A percentile compares a stretch with the other conserved stretches of the same genome.
Evolutionary conservation across 1,140 invertebrate genomes (phyloP).

Genomic region (Drosophila mojavensis): DNA sequence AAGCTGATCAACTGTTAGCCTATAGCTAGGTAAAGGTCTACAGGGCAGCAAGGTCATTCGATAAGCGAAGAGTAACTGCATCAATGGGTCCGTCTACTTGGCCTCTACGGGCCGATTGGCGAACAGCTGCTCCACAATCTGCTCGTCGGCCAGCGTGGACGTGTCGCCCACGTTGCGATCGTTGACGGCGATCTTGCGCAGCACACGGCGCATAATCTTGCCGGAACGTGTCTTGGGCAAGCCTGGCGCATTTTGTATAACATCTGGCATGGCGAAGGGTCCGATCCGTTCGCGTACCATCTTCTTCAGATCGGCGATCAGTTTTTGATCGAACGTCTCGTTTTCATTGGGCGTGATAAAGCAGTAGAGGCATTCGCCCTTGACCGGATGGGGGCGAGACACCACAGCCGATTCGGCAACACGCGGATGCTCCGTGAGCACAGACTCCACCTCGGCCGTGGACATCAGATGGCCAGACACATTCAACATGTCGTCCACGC

Average conservation of each 20-base stretch:
- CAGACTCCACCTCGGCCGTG: slow-evolving; percentile 97
- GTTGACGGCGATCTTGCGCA: slow-evolving; percentile 96
- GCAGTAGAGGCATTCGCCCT: slow-evolving; percentile 98
- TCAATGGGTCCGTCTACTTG: slow-evolving; percentile 62
- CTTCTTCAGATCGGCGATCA: slow-evolving; percentile 91
- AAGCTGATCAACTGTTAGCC: slow-evolving; percentile 1
- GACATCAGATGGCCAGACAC: slow-evolving; percentile 98
- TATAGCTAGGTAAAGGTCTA: slow-evolving; percentile 45
- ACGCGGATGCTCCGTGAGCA: slow-evolving; percentile 91
- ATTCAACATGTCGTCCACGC: slow-evolving; percentile 99
- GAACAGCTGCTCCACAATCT: slow-evolving; percentile 92
- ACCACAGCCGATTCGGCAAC: slow-evolving; percentile 98
- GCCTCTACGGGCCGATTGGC: slow-evolving; percentile 87
- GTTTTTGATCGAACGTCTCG: slow-evolving; percentile 87
- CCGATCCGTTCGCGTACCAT: slow-evolving; percentile 96
- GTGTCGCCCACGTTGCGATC: slow-evolving; percentile 96
- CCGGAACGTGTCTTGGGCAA: slow-evolving; percentile 98
- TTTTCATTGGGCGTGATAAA: slow-evolving; percentile 95
- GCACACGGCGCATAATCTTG: slow-evolving; percentile 98
- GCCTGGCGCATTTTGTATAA: slow-evolving; percentile 95
- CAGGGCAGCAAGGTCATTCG: slow-evolving; percentile 29
- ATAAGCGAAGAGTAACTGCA: slow-evolving; percentile 19
- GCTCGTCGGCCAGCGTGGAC: slow-evolving; percentile 95
- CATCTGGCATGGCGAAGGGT: slow-evolving; percentile 97
- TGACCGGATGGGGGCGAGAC: slow-evolving; percentile 95